Conservation (phyloP, 92 coral and sea anemone genomes). For the Montipora capitata region DNA sequence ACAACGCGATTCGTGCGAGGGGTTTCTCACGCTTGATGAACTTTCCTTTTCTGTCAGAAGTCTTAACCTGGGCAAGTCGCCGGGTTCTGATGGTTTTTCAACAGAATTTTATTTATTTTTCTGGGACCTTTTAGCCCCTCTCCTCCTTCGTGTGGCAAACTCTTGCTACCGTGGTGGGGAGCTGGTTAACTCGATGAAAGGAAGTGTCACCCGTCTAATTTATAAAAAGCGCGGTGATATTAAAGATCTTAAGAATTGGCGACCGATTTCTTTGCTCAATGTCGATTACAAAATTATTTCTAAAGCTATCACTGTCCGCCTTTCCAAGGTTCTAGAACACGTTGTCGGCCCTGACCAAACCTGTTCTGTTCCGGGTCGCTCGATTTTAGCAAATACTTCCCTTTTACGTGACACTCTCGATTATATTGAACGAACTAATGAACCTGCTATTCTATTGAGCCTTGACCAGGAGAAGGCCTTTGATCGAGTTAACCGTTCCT, state of each 20-base stretch:
- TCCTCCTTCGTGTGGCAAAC: not conserved
- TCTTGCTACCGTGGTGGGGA: not conserved
- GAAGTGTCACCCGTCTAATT: constrained; percentile 1
- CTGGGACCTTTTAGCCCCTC: not conserved
- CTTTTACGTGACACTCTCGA: not conserved
- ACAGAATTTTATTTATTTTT: constrained; percentile 3
- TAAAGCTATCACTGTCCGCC: not conserved
- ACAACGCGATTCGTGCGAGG: not conserved
- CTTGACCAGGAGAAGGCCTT: constrained; percentile 44
- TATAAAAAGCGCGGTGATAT: constrained; percentile 2
- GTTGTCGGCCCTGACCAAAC: constrained; percentile 27
- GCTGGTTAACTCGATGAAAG: not conserved
- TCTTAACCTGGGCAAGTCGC: not conserved
- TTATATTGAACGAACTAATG: not conserved
- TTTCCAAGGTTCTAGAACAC: not conserved
- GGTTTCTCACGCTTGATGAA: not conserved
- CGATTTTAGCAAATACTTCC: not conserved
- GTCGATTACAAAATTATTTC: constrained; percentile 24
- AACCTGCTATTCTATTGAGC: constrained; percentile 4
- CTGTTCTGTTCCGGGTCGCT: constrained; percentile 4
- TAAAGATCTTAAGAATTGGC: constrained; percentile 16
- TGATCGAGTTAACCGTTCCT: not conserved
- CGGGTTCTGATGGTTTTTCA: constrained; percentile 7
- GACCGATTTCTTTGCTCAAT: constrained; percentile 27
- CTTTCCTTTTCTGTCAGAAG: not conserved